Percentiles rank a stretch among this genome's conserved stretches.
phyloP scores from a whole-genome alignment of 2,113 vertebrate species.

The Gobiocypris rarus region DNA sequence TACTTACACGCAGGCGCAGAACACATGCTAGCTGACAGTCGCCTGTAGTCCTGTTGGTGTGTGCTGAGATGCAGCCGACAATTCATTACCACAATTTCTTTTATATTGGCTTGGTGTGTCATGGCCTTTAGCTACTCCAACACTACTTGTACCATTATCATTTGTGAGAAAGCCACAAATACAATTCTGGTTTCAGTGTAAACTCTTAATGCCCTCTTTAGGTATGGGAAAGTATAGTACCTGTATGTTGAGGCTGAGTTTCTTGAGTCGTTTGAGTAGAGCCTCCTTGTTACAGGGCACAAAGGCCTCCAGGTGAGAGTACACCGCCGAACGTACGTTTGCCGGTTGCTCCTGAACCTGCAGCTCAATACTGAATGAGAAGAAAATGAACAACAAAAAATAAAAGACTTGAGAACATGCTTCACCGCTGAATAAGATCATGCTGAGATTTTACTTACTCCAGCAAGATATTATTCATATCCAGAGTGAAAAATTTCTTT shows the following conservation, averaged over 20 bases:
- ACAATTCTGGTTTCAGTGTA: not conserved
- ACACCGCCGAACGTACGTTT: slow-evolving; percentile 77
- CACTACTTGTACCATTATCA: not conserved
- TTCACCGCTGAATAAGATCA: not conserved
- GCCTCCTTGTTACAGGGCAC: slow-evolving; percentile 88
- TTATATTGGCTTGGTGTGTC: too few species aligned
- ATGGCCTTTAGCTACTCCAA: not conserved
- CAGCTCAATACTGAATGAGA: slow-evolving; percentile 80
- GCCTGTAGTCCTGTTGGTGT: too few species aligned
- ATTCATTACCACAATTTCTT: too few species aligned
- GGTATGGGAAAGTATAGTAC: slow-evolving; percentile 60
- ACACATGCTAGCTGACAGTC: too few species aligned
- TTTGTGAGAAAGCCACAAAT: not conserved
- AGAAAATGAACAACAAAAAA: not conserved
- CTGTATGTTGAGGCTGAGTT: slow-evolving; percentile 88
- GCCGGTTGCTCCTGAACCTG: slow-evolving; percentile 84
- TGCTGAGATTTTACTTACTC: slow-evolving; percentile 81
- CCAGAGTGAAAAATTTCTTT: slow-evolving; percentile 90
- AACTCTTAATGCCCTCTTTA: not conserved
- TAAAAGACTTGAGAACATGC: not conserved
- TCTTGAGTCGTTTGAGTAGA: slow-evolving; percentile 85
- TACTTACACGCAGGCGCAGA: too few species aligned
- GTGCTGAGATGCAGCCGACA: too few species aligned
- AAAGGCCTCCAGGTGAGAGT: slow-evolving; percentile 85
- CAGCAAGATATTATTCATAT: slow-evolving; percentile 91